Evolutionary conservation across 2,113 vertebrate genomes (phyloP).

Genomic region (Lycocorax pyrrhopterus): DNA sequence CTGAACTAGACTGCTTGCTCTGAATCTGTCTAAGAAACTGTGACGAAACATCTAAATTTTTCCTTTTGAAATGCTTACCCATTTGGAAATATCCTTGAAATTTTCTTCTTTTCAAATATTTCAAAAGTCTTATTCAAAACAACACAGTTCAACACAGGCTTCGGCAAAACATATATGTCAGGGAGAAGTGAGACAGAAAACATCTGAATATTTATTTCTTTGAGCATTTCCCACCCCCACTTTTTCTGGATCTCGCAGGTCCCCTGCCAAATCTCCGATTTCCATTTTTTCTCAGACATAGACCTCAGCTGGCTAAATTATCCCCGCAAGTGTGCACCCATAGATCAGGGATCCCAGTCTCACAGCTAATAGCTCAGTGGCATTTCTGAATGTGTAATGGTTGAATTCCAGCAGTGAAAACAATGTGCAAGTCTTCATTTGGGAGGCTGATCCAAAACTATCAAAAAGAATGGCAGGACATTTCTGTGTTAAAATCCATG

Average conservation of each 20-base stretch:
- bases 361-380: not conserved
- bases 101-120: not conserved
- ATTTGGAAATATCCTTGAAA: not conserved
- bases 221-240: not conserved
- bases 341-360: not conserved
- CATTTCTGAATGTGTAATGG: not conserved
- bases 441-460: not conserved
- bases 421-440: not conserved
- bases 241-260: not conserved
- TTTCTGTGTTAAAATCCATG: not conserved
- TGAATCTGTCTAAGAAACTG: slow-evolving; percentile 33
- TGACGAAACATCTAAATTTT: not conserved
- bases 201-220: not conserved
- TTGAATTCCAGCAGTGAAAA: not conserved
- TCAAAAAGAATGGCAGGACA: not conserved
- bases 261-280: not conserved
- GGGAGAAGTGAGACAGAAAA: not conserved
- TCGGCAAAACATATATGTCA: not conserved
- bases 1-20: slow-evolving; percentile 2
- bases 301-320: not conserved
- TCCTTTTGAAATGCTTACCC: not conserved
- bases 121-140: not conserved
- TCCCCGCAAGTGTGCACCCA: not conserved
- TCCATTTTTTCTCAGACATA: not conserved
- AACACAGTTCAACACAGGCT: not conserved